These are phyloP conservation scores for Oncorhynchus clarkii DNA, from an alignment of 2,113 vertebrate species.

Conservation along the genomic window DNA sequence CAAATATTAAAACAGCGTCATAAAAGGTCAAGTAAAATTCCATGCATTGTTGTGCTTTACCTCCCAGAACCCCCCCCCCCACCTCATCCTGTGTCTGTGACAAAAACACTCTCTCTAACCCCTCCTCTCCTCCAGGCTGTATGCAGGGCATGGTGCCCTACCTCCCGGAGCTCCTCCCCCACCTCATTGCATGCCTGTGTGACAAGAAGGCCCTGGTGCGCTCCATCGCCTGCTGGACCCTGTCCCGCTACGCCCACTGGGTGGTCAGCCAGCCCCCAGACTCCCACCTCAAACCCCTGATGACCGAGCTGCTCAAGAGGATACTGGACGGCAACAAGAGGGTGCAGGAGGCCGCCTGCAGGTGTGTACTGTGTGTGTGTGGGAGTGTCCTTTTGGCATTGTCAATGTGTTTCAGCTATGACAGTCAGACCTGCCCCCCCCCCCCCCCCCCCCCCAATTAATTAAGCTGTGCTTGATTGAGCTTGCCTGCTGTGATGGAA, in stretches of 20 bases:
- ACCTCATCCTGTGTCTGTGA: neutral
- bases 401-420: neutral
- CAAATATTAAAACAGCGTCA: no score
- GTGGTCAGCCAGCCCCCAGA: constrained; percentile 93
- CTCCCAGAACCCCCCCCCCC: no score
- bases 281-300: constrained; percentile 90
- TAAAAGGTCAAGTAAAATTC: no score
- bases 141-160: constrained; percentile 97
- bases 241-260: constrained; percentile 97
- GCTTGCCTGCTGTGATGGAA: no score
- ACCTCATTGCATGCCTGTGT: constrained; percentile 88
- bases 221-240: constrained; percentile 94
- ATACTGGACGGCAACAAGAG: constrained; percentile 94
- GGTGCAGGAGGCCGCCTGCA: constrained; percentile 95
- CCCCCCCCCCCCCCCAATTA: no score
- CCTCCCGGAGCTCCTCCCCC: constrained; percentile 90
- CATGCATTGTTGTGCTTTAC: no score
- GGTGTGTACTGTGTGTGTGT: constrained; percentile 70
- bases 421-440: no score
- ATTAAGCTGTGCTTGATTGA: no score
- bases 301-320: constrained; percentile 92
- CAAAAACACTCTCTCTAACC: neutral
- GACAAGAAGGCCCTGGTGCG: constrained; percentile 92
- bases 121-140: constrained; percentile 74
- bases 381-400: neutral